Conservation (phyloP, 2,888 invertebrate species). For the Melipona bicolor region DNA sequence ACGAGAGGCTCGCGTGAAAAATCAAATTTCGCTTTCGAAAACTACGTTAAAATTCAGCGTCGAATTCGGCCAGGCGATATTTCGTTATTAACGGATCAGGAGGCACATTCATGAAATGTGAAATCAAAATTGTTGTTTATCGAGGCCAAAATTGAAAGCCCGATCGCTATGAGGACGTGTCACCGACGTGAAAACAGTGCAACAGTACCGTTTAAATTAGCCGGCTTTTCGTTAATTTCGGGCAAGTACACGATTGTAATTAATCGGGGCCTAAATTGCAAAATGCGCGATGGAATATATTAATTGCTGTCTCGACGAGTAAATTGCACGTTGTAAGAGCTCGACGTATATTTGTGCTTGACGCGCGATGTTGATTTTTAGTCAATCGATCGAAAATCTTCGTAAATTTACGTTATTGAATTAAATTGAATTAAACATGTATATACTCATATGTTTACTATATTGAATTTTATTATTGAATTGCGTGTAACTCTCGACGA, state of each 20-base stretch:
- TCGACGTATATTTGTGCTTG: neutral
- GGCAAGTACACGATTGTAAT: constrained; percentile 3
- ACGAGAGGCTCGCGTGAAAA: constrained; percentile 14
- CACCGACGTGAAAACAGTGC: neutral
- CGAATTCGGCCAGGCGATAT: constrained; percentile 15
- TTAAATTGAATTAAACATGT: too few species aligned
- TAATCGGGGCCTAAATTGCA: constrained; percentile 14
- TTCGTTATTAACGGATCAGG: constrained; percentile 35
- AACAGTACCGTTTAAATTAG: constrained; percentile 2
- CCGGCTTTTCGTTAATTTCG: constrained; percentile 1
- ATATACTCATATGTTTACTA: too few species aligned
- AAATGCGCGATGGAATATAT: neutral
- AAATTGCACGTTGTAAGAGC: neutral
- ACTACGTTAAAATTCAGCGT: constrained; percentile 29
- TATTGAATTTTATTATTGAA: too few species aligned
- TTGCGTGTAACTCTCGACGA: too few species aligned
- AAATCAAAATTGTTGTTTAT: constrained; percentile 45
- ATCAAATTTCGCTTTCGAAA: constrained; percentile 24
- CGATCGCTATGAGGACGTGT: neutral
- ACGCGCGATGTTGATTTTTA: neutral
- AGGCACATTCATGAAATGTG: constrained; percentile 24
- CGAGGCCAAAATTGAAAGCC: constrained; percentile 35
- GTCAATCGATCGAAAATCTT: too few species aligned
- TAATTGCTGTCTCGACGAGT: neutral
- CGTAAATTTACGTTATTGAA: too few species aligned